Evolutionary conservation across 1,140 invertebrate genomes (phyloP), one percentile per base, ranked within the genome.

Genomic region (Rhyacophila brunnea): DNA sequence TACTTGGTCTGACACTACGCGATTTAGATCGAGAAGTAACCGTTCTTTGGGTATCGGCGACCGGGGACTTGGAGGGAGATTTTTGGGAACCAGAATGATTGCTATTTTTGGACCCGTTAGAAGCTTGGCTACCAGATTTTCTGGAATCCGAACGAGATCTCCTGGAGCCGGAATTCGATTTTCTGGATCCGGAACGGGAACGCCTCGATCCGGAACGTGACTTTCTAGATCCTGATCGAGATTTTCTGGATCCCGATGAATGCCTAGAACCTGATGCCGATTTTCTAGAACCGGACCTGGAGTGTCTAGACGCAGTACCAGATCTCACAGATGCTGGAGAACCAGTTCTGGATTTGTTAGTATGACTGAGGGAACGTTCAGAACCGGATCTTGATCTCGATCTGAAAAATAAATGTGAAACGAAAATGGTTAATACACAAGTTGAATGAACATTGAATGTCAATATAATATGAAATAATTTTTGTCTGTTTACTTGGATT

Each of bases 181-280:
- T 68, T 23, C 66, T 68, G 1, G 75, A 78, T 0, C 71, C 67
- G n/a, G 78, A 76, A 42, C 70, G 64, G 5, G 70, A 69, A 18
- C 70, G 70, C 36, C 58, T 62, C 4, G 73, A 74, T 2, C 71
- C 59, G 43, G 53, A 48, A 14, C 28, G 46, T 11, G 64, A 67
- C 2, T 69, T 72, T 49, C 67, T 61, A 1, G 74, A 77, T 7
- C 60, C 45, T 43, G 45, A 55, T 3, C 62, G 46, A 36, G 64
- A 70, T 40, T 68, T 68, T 20, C 66, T 66, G 3, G 74, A 77
- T 0, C 70, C 66, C 36, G 23, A 28, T 5, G 23, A 28, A 28
- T 28, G 23, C 70, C 68, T 28, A 67, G 72, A 74, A 5, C 68
- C 58, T 32, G 54, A 49, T 6, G 17, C 23, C 5, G 62, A 66